Percentiles rank a stretch among this genome's conserved stretches.
Conservation (phyloP, 2,888 invertebrate species). For the Chaetoderma sp. region DNA sequence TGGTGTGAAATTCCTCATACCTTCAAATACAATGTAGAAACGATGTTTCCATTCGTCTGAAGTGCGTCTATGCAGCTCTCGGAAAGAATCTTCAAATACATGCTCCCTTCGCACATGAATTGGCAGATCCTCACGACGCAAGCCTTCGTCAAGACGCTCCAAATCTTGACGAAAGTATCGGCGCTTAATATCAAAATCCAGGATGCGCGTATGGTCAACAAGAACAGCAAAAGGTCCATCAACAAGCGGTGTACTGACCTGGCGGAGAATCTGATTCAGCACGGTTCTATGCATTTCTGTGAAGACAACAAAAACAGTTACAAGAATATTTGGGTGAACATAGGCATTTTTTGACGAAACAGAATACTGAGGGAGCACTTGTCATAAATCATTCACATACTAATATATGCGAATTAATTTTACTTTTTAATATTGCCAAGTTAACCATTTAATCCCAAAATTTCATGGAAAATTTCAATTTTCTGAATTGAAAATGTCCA, state of each 20-base stretch:
- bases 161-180: constrained; percentile 89
- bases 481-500: too few relatives aligned
- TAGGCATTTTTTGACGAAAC: too few relatives aligned
- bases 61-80: constrained; percentile 84
- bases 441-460: too few relatives aligned
- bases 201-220: constrained; percentile 86
- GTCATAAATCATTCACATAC: too few relatives aligned
- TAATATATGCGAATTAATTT: too few relatives aligned
- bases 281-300: constrained; percentile 87
- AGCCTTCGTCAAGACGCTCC: constrained; percentile 81
- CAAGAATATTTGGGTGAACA: neutral
- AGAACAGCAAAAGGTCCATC: constrained; percentile 90
- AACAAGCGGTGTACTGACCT: constrained; percentile 78
- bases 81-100: constrained; percentile 90
- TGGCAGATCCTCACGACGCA: constrained; percentile 80
- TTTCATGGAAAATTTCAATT: too few relatives aligned
- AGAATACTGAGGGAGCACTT: too few relatives aligned
- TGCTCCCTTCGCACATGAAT: constrained; percentile 86
- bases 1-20: too few relatives aligned
- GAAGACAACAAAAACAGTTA: constrained; percentile 20
- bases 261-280: constrained; percentile 88
- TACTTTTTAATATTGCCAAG: too few relatives aligned
- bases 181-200: constrained; percentile 91
- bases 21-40: constrained; percentile 93
- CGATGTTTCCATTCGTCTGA: constrained; percentile 92